Evolutionary conservation across 2,888 invertebrate species (phyloP), one percentile per base, ranked within the genome.

Genomic region (Drosophila buzzatii): DNA sequence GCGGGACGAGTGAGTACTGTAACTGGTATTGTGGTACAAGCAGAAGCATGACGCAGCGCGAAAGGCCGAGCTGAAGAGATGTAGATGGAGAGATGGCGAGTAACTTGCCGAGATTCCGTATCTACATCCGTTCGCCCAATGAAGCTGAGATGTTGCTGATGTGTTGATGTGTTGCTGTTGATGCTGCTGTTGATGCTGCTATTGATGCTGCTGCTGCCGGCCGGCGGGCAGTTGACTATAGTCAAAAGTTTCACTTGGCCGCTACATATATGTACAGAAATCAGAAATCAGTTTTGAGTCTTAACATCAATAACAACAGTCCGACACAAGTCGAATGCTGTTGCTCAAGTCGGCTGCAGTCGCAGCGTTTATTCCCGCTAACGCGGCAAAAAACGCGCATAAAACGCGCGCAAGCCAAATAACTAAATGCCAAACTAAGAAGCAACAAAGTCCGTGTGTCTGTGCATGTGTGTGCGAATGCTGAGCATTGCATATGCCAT

Each of bases 1-100:
- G 63, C 67, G 62, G 62, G 60, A 57, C 65, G 57, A 59, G 47
- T 27, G 49, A 65, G 72, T 77, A 72, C 73, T 72, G 58, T 52
- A 59, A 80, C 80, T 82, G 65, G 73, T 66, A 64, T 52, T 61
- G 67, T 59, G 44, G 23, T 47, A 53, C 45, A 39, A 62, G 42
- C 56, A 73, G 86, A 39, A 62, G 42, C 58, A 73, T 89, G 83
- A 89, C 87, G 74, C 69, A 47, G 89, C 87, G 71, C 55, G 63
- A 70, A 65, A 56, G 61, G 49, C 52, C 62, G 59, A 27, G 27
- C 23, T 55, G 39, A 27, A 44, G 33, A 18, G 56, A 56, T 64
- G 60, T 14, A 9, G 37, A 58, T 45, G 44, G 44, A 5, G 37
- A 61, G 70, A 51, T 55, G 65, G 20, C 20, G 23, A 58, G 73